Evolutionary conservation across 37 sponge, comb jelly and placozoan genomes (phyloP), one percentile per base, ranked within the genome.

Genomic region (Bolinopsis microptera): DNA sequence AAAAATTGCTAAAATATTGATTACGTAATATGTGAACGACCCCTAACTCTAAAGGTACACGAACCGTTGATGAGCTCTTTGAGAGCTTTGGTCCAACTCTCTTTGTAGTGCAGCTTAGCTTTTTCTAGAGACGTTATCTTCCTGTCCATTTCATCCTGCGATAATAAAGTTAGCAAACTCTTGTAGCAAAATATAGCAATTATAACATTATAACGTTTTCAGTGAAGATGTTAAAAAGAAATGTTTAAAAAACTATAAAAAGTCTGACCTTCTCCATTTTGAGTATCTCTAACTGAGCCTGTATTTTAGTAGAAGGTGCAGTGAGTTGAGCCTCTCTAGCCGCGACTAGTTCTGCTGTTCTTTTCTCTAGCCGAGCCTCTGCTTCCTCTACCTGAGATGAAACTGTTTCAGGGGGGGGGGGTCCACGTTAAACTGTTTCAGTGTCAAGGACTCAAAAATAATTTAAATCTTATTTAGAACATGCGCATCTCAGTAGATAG

Each of bases 101-200:
- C 96, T 92, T 97, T 96, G 96, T 98, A 98, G 93, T 98, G 97
- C 38, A 95, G 94, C 40, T 97, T 97, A 0, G 97, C 95, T 35
- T 95, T 94, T 23, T 86, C 35, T 30, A 94, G 69, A 8, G 96
- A 69, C 0, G 86, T 37, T 26, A 97, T 88, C 92, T 98, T 97
- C 21, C 95, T 95, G 68, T 97, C 97, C 37, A 98, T 88, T 69
- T 98, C 96, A 93, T 39, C 93, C 93, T 94, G 80, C 2, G 61
- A 18, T 48, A 48, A 48, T 48, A 13, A 48, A 13, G 61, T 48
- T 48, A 48, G 61, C 9, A 68, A 68, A 24, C 18, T 33, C 32
- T 21, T 8, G 76, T 75, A 75, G 35, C 69, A 68, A 68, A 68
- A 68, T 68, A 68, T 23, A n/a, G 24, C 23, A 23, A n/a, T 24